Base-by-base conservation (phyloP, 2,797 vertebrate species). In the Hafferia zeledoni region DNA sequence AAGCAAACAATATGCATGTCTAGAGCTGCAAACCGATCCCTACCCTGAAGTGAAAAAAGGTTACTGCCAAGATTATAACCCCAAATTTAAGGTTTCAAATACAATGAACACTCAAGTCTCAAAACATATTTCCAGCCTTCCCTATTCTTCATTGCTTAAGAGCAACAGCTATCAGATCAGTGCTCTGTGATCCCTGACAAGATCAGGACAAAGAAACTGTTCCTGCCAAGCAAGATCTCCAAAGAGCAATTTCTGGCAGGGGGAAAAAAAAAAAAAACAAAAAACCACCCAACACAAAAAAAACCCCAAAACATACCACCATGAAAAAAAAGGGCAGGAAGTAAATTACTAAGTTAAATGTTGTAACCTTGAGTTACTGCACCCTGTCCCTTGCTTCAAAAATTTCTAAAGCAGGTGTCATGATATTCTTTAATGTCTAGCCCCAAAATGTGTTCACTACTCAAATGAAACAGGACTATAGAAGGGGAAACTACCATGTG, bases 1-100 rank as follows among this genome's bases (percentile, higher is more conserved):
- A 92, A 84, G 39, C 50, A 95, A 95, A 93, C n/a, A 67, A 59
- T 55, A 75, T 70, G n/a, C 82, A n/a, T 65, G 71, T 77, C 91
- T 91, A 77, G 68, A 87, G 44, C 6, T 87, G 90, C 68, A 91
- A 87, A 89, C 82, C 85, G 80, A 89, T 52, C 84, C 79, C 50
- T 59, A 89, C 31, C 35, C 75, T 70, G 71, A 94, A 93, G 52
- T 77, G 35, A 81, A 89, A 82, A 91, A 88, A 60, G 18, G 23
- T 27, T 44, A 56, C 17, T 93, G 55, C 70, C 83, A 92, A 93
- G 61, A 86, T 60, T 15, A 81, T 35, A 61, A 60, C 44, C 28
- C 67, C 68, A 87, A 87, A 84, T 71, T 28, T 31, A 87, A 60
- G 3, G 24, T 79, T 87, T 68, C 63, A 75, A 82, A 69, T 20